Evolutionary conservation across 1,140 invertebrate genomes (phyloP), one percentile per base, ranked within the genome.

Genomic region (Tetramorium simillimum): DNA sequence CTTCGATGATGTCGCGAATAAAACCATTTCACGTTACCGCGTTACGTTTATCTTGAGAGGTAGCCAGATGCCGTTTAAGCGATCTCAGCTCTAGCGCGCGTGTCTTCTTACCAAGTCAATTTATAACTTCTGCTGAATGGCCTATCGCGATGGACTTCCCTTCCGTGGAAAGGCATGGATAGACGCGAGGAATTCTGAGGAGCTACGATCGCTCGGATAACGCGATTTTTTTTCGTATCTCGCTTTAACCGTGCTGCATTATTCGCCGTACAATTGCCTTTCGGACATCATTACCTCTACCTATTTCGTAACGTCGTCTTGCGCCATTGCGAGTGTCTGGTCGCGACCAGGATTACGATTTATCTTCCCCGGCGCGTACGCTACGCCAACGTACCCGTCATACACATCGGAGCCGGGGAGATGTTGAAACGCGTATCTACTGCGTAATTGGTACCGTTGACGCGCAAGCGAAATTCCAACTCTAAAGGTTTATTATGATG

Each of bases 21-120:
- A 73, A 73, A 73, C 37, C 14, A 73, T 46, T 53, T 72, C 51
- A 28, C 53, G 67, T 56, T 43, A 10, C 6, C 24, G 51, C 40
- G 14, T 43, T 37, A 53, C 21, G 51, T 82, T 82, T 72, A 46
- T 43, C 51, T 69, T 24, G 67, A 73, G 53, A 56, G 53, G 24
- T 49, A 82, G 69, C 24, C 40, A 73, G 67, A 73, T 73, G 67
- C 24, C 40, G 12, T 70, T 80, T 28, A 60, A 72, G 51, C 12
- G 37, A 72, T 81, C 78, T 21, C n/a, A 40, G 33, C 69, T 69
- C 65, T 60, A 43, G n/a, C 69, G 69, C 80, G 69, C 53, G 78
- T 81, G 53, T 84, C 53, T 75, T 73, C 80, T 84, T 84, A 73
- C 80, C 24, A 40, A 75, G 69, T 84, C 67, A 75, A 82, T 84